Conservation (phyloP, 2,888 invertebrate species). For the Chalcis sispes region DNA sequence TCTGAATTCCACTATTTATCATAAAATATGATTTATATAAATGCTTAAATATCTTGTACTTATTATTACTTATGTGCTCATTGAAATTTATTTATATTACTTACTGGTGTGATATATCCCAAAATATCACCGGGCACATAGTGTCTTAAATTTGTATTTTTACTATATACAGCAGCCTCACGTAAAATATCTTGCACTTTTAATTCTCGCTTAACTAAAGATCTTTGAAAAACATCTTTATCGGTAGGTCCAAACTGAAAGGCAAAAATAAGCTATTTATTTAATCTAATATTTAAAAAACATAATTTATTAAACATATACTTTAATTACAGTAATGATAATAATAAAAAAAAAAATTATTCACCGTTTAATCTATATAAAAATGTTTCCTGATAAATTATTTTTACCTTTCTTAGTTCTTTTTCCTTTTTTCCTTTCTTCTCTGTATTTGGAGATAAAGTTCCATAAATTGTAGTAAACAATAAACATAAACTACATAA, state of each 20-base stretch:
- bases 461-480: conserved; percentile 35
- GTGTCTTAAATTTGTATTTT: conserved; percentile 81
- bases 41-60: conserved; percentile 1
- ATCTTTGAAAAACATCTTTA: conserved; percentile 82
- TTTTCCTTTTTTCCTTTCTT: conserved; percentile 42
- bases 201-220: conserved; percentile 83
- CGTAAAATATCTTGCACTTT: conserved; percentile 85
- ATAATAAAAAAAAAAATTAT: not conserved
- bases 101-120: conserved; percentile 94
- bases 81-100: conserved; percentile 65
- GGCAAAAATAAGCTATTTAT: not conserved
- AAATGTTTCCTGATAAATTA: no score
- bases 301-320: not conserved
- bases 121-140: conserved; percentile 85
- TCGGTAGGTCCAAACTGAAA: conserved; percentile 45
- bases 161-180: conserved; percentile 86
- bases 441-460: conserved; percentile 50
- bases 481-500: conserved; percentile 41
- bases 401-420: conserved; percentile 46
- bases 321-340: not conserved
- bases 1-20: conserved; percentile 92
- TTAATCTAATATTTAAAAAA: conserved; percentile 8
- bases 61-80: conserved; percentile 21
- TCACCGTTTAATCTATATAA: no score
- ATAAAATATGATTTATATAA: conserved; percentile 41